Conservation (phyloP, 2,797 vertebrate genomes). For the Dryobates pubescens region DNA sequence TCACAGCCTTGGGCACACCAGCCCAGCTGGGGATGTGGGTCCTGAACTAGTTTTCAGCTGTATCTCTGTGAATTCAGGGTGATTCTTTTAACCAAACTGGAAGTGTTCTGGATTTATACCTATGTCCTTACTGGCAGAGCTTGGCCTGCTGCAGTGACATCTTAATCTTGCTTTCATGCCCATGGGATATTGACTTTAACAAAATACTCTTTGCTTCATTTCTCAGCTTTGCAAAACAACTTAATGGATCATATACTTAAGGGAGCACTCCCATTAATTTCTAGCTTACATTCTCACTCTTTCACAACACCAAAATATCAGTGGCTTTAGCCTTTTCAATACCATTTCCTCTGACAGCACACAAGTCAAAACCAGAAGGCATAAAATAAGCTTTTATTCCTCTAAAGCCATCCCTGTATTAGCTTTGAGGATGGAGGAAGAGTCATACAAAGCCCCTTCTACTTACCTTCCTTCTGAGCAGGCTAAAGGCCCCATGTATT, state of each 20-base stretch:
- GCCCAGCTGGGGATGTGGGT: neutral
- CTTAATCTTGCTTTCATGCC: neutral
- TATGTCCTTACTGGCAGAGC: neutral
- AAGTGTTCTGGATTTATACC: neutral
- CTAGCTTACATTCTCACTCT: neutral
- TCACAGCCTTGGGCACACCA: accelerated
- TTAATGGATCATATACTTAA: conserved; percentile 15
- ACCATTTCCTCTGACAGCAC: neutral
- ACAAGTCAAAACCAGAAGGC: neutral
- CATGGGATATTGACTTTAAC: neutral
- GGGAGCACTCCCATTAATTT: conserved; percentile 23
- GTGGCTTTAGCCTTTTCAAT: conserved; percentile 25
- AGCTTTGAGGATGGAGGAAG: neutral
- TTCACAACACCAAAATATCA: conserved; percentile 18
- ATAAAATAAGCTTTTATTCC: neutral
- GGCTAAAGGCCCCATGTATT: neutral
- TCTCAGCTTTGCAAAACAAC: neutral
- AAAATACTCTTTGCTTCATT: neutral
- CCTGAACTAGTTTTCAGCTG: neutral
- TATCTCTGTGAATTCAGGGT: accelerated
- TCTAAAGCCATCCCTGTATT: neutral
- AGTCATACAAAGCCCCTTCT: neutral
- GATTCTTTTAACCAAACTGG: neutral
- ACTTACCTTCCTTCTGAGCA: neutral
- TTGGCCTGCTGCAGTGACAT: neutral